Percentiles rank a stretch among this genome's conserved stretches.
These are phyloP conservation scores for Channa maculata DNA, from an alignment of 2,113 vertebrate species.

Conservation along the genomic window DNA sequence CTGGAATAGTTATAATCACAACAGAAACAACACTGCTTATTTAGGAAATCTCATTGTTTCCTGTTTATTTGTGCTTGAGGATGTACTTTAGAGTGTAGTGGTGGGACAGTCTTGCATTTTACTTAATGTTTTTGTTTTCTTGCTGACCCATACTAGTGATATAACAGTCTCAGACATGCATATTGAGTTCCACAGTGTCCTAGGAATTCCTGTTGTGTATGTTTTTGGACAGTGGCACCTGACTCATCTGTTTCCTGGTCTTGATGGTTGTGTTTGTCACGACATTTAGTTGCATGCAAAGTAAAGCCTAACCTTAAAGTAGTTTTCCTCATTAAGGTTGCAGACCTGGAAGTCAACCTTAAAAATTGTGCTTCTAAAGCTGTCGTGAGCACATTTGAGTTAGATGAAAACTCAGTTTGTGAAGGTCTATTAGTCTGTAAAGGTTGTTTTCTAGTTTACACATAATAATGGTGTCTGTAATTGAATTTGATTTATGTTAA, in stretches of 20 bases:
- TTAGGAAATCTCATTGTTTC: conserved; percentile 70
- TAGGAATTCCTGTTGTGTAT: conserved; percentile 58
- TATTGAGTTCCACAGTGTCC: conserved; percentile 52
- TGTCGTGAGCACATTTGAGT: neutral
- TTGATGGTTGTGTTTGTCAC: neutral
- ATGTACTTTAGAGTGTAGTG: conserved; percentile 94
- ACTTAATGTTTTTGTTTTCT: conserved; percentile 74
- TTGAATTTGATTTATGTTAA: neutral
- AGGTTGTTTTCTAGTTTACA: neutral
- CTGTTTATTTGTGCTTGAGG: conserved; percentile 91
- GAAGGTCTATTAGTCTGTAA: neutral
- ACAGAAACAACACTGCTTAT: conserved; percentile 73
- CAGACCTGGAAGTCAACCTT: neutral
- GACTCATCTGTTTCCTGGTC: conserved; percentile 35
- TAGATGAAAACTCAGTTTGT: neutral
- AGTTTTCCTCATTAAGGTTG: neutral
- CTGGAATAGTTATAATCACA: conserved; percentile 83
- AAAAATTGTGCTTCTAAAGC: neutral
- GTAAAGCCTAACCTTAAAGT: neutral
- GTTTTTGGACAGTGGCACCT: conserved; percentile 41
- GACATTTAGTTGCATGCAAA: conserved; percentile 1
- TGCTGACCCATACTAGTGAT: conserved; percentile 80
- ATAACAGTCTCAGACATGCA: conserved; percentile 60
- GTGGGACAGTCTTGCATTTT: conserved; percentile 91
- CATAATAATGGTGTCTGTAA: conserved; percentile 21